phyloP scores from a whole-genome alignment of 2,888 invertebrate species.

The Aspidiotus destructor region DNA sequence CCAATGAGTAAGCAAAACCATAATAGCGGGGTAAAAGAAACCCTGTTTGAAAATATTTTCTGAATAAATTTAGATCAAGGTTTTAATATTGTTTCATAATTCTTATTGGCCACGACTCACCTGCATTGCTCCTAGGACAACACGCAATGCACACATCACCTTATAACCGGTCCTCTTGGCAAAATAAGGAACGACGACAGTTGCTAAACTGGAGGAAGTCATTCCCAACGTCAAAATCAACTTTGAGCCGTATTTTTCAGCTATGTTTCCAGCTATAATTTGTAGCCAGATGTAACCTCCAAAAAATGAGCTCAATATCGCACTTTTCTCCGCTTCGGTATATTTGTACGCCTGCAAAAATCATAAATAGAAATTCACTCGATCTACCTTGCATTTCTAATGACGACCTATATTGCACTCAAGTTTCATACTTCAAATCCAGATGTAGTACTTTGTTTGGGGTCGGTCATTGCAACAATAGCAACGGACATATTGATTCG shows the following conservation, averaged over 20 bases:
- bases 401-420: not conserved
- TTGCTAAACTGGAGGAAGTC: slow-evolving; percentile 27
- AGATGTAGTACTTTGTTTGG: slow-evolving; percentile 26
- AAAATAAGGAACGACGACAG: slow-evolving; percentile 31
- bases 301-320: slow-evolving; percentile 59
- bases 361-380: not conserved
- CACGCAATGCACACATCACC: slow-evolving; percentile 26
- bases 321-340: slow-evolving; percentile 49
- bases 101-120: slow-evolving; percentile 9
- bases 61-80: too few species aligned
- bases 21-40: slow-evolving; percentile 55
- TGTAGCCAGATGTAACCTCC: slow-evolving; percentile 69
- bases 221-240: slow-evolving; percentile 40
- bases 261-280: slow-evolving; percentile 50
- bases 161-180: slow-evolving; percentile 32
- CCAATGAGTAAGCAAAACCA: slow-evolving; percentile 60
- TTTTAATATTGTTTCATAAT: too few species aligned
- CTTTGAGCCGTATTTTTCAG: slow-evolving; percentile 46
- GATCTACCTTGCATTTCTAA: not conserved
- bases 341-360: slow-evolving; percentile 51
- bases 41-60: slow-evolving; percentile 45
- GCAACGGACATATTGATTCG: slow-evolving; percentile 60
- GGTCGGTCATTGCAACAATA: slow-evolving; percentile 62
- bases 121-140: slow-evolving; percentile 35
- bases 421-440: not conserved